Conservation (phyloP, 2,113 vertebrate genomes). For the Cyanocitta stelleri region DNA sequence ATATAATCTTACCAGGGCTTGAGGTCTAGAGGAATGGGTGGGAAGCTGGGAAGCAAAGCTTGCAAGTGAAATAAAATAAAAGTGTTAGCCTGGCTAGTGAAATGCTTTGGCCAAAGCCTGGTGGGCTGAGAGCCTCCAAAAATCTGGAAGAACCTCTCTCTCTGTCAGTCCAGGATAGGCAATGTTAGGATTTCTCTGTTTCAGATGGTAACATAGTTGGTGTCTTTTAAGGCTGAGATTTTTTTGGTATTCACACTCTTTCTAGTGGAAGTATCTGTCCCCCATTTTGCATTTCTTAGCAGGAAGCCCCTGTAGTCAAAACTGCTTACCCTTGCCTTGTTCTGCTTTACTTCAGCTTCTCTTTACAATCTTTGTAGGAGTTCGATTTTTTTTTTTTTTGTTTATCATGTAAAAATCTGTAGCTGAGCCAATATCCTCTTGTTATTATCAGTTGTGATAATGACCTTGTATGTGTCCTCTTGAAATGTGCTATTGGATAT, state of each 20-base stretch:
- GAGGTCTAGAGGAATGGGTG: background rate
- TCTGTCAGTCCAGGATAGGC: background rate
- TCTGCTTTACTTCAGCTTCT: background rate
- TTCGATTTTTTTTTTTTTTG: background rate
- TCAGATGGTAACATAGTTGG: background rate
- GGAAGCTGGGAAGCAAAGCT: background rate
- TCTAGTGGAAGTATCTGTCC: background rate
- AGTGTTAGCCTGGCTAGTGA: background rate
- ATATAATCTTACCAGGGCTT: background rate
- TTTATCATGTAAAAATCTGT: background rate
- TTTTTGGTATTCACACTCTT: background rate
- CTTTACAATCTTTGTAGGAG: background rate
- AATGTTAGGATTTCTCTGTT: background rate
- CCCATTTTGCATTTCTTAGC: background rate
- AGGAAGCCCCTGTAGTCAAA: background rate
- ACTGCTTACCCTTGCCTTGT: background rate
- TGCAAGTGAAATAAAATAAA: background rate
- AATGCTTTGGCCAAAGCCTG: background rate
- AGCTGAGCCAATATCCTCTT: background rate
- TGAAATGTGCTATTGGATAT: background rate
- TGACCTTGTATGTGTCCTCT: background rate
- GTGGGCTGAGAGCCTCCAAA: background rate
- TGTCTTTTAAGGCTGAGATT: background rate
- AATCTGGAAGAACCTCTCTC: background rate
- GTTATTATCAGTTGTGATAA: background rate